Percentiles rank a stretch among this genome's conserved stretches.
phyloP scores from a whole-genome alignment of 2,797 vertebrate species.

The Diplodus sargus region DNA sequence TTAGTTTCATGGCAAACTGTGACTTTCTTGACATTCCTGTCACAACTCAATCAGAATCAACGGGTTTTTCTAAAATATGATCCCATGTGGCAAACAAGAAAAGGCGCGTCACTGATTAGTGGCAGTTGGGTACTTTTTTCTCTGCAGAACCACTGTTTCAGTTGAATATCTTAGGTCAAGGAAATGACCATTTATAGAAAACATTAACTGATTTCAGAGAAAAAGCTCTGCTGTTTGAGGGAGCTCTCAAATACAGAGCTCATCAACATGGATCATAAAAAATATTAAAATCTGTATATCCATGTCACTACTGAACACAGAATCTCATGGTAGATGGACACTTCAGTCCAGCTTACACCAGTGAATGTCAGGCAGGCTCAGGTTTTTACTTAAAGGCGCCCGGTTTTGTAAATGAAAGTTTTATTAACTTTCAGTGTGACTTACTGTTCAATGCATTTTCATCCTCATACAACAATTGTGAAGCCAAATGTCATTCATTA shows the following conservation, averaged over 20 bases:
- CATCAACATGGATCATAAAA: neutral
- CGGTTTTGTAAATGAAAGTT: neutral
- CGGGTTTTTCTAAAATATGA: no score
- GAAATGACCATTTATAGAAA: neutral
- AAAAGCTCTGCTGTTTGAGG: neutral
- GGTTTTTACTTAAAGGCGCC: neutral
- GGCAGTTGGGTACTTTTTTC: neutral
- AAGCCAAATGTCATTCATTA: neutral
- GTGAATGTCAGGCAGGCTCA: slow-evolving; percentile 67
- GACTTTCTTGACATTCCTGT: no score
- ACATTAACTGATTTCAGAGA: no score
- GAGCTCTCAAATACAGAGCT: neutral
- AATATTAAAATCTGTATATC: no score
- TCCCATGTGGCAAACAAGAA: no score
- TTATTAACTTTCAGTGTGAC: neutral
- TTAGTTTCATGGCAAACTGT: no score
- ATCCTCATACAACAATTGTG: neutral
- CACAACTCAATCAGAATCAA: no score
- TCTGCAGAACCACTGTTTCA: neutral
- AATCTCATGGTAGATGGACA: neutral
- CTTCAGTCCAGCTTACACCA: slow-evolving; percentile 45
- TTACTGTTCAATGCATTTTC: neutral
- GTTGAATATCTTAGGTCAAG: neutral
- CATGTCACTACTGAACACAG: neutral
- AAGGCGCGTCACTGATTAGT: neutral